Evolutionary conservation across 1,140 invertebrate genomes (phyloP).

Genomic region (Drosophila subpulchrella): DNA sequence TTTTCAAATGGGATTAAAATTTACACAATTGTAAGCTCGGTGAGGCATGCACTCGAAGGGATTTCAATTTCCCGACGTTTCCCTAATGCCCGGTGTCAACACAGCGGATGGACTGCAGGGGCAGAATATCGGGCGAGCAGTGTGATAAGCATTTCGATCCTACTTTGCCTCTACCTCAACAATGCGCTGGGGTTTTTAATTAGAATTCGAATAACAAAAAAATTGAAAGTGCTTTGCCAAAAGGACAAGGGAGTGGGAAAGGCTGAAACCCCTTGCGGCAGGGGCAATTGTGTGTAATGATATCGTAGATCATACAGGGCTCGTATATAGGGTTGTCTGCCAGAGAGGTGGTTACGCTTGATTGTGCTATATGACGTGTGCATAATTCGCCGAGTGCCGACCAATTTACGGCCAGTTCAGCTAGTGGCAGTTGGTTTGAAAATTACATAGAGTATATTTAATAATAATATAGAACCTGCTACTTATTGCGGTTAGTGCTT

Average conservation of each 20-base stretch:
- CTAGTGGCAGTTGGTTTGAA: neutral
- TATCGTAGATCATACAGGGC: conserved; percentile 32
- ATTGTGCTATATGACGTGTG: conserved; percentile 79
- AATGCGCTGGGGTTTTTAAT: conserved; percentile 77
- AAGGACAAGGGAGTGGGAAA: conserved; percentile 28
- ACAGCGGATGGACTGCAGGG: conserved; percentile 34
- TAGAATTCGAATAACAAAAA: conserved; percentile 70
- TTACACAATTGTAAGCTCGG: conserved; percentile 41
- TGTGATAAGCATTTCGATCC: conserved; percentile 73
- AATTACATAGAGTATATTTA: conserved; percentile 2
- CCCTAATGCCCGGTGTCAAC: conserved; percentile 76
- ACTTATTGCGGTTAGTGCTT: neutral
- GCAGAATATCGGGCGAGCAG: conserved; percentile 41
- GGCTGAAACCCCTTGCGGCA: conserved; percentile 35
- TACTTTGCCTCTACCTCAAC: conserved; percentile 56
- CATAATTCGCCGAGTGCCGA: conserved; percentile 50
- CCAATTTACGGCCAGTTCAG: conserved; percentile 16
- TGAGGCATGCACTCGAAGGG: conserved; percentile 71
- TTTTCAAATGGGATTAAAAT: conserved; percentile 81
- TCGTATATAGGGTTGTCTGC: conserved; percentile 47
- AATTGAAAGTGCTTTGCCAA: conserved; percentile 47
- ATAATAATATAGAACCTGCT: neutral
- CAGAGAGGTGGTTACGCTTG: conserved; percentile 73
- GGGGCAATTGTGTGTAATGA: conserved; percentile 75
- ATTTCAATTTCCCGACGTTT: conserved; percentile 43